Evolutionary conservation across 2,888 invertebrate genomes (phyloP), one percentile per base, ranked within the genome.

Genomic region (Pasiphila rectangulata): DNA sequence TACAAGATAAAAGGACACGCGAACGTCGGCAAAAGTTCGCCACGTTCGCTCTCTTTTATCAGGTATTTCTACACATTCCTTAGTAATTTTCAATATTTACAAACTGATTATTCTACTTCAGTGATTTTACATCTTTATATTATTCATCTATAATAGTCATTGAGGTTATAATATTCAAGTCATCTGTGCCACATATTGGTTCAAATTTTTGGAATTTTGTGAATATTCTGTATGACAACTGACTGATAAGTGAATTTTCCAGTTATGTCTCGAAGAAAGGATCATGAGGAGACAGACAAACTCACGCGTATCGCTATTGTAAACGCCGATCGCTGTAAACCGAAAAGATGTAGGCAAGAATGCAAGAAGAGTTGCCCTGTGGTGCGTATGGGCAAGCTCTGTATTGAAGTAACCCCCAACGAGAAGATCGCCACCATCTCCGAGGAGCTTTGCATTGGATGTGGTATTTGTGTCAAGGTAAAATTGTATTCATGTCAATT

Each of bases 321-420:
- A 56, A 98, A 96, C 83, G 94, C 95, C 61, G 99, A 99, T 89
- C 97, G 98, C 74, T 99, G 99, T 86, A 99, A 99, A 82, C 99
- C 99, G 1, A 99, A 99, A 86, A 92, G 98, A 91, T 99, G 99
- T 89, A 93, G 98, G 45, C 98, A 99, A 82, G 98, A 99, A 74
- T 99, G 99, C 89, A 99, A 99, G 79, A 96, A 97, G 73, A 96
- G 97, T 41, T 99, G 99, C 83, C 99, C 99, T 0, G 99, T 99
- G 46, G 98, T 98, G 51, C 93, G 99, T 61, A 98, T 98, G 97
- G 99, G 99, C 74, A 99, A 99, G 84, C 92, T 99, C 25, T 99
- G 99, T 81, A 99, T 99, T 70, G 98, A 99, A 91, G 99, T 99
- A 27, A 93, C 94, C 30, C 95, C 98, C 6, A 96, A 96, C 67